Conservation (phyloP, 35 echinoderm and acorn worm species). For the Patiria miniata region DNA sequence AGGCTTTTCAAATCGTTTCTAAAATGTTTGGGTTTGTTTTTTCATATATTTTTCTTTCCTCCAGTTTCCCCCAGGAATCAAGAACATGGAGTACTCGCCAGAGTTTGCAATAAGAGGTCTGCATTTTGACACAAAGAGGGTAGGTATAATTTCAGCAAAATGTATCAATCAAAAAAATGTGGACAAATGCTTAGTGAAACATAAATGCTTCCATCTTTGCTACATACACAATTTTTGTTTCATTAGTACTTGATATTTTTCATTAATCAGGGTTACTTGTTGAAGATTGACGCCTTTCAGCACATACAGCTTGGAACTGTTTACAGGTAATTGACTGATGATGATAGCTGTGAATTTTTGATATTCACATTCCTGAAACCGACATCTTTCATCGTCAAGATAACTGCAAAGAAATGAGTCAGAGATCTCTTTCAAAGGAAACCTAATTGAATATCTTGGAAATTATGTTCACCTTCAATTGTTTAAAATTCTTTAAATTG, state of each 20-base stretch:
- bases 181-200: too few species aligned
- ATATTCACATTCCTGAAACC: not conserved
- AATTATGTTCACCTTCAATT: too few species aligned
- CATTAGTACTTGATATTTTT: not conserved
- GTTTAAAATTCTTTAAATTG: too few species aligned
- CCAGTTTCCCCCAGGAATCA: constrained; percentile 93
- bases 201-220: too few species aligned
- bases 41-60: constrained; percentile 13
- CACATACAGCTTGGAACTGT: constrained; percentile 93
- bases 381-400: too few species aligned
- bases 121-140: constrained; percentile 92
- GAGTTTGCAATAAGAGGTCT: constrained; percentile 96
- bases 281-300: constrained; percentile 97
- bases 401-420: not conserved
- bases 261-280: constrained; percentile 65
- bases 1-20: not conserved
- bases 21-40: not conserved
- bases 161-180: too few species aligned
- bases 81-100: constrained; percentile 80
- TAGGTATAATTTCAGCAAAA: not conserved
- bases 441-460: too few species aligned
- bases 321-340: constrained; percentile 53
- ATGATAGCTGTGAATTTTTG: not conserved
- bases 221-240: not conserved
- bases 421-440: too few species aligned